phyloP scores from a whole-genome alignment of 2,888 invertebrate genomes.

The Tanytarsus gracilentus region DNA sequence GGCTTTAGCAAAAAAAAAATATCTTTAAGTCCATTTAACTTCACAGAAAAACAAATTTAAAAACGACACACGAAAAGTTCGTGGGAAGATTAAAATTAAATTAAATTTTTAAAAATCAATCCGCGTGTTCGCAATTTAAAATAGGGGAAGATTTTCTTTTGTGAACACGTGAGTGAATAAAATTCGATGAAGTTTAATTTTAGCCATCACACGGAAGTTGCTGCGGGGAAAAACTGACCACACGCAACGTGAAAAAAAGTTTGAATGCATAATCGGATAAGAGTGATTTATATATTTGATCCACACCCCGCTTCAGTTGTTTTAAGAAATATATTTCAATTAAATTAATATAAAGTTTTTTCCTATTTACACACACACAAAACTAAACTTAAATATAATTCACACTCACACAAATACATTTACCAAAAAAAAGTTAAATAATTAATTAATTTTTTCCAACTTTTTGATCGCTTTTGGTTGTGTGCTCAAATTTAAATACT shows the following conservation, averaged over 20 bases:
- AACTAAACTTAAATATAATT: background rate
- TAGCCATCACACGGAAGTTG: too few relatives aligned
- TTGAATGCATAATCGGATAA: too few relatives aligned
- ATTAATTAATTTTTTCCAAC: background rate
- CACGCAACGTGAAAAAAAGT: too few relatives aligned
- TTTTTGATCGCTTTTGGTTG: conserved; percentile 4
- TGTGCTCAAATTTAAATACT: background rate
- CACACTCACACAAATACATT: background rate
- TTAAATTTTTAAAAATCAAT: background rate
- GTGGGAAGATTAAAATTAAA: background rate
- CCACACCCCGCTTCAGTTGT: too few relatives aligned
- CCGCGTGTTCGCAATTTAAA: background rate
- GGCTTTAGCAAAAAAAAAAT: too few relatives aligned
- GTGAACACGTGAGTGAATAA: background rate
- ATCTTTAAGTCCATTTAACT: too few relatives aligned
- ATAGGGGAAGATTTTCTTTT: conserved; percentile 9
- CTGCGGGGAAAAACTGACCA: too few relatives aligned
- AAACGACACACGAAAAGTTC: background rate
- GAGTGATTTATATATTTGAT: too few relatives aligned
- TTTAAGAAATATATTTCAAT: too few relatives aligned
- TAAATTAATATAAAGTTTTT: too few relatives aligned
- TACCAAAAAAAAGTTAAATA: background rate
- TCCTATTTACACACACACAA: too few relatives aligned
- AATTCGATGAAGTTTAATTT: background rate
- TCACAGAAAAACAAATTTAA: too few relatives aligned